Evolutionary conservation across 2,113 vertebrate species (phyloP).

Genomic region (Atrichornis clamosus): DNA sequence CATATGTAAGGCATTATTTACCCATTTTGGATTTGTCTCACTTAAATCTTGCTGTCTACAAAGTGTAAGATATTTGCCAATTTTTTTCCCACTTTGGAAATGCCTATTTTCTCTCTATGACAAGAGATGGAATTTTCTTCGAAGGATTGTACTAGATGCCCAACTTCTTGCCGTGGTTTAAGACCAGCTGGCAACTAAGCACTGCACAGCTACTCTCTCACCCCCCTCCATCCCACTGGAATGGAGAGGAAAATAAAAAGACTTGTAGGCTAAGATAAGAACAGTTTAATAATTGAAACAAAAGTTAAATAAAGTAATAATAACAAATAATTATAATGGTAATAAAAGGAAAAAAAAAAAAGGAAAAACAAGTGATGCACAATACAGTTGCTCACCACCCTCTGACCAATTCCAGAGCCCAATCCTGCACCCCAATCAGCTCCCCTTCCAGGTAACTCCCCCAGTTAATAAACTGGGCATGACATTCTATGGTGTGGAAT

Average conservation of each 20-base stretch:
- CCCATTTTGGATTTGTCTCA: background rate
- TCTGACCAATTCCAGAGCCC: background rate
- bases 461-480: background rate
- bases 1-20: background rate
- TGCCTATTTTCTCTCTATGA: background rate
- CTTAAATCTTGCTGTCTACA: background rate
- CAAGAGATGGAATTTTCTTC: background rate
- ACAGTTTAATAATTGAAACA: background rate
- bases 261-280: background rate
- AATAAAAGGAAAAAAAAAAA: background rate
- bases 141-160: background rate
- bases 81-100: background rate
- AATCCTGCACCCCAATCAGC: background rate
- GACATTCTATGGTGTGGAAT: background rate
- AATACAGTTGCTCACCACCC: background rate
- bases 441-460: background rate
- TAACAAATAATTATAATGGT: background rate
- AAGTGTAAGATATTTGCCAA: background rate
- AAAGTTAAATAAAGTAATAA: background rate
- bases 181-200: background rate
- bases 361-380: background rate
- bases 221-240: background rate
- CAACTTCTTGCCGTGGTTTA: background rate
- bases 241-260: background rate
- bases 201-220: fast-evolving